These are phyloP conservation scores for Papilio glaucus DNA, from an alignment of 1,140 invertebrate species.

Conservation along the genomic window DNA sequence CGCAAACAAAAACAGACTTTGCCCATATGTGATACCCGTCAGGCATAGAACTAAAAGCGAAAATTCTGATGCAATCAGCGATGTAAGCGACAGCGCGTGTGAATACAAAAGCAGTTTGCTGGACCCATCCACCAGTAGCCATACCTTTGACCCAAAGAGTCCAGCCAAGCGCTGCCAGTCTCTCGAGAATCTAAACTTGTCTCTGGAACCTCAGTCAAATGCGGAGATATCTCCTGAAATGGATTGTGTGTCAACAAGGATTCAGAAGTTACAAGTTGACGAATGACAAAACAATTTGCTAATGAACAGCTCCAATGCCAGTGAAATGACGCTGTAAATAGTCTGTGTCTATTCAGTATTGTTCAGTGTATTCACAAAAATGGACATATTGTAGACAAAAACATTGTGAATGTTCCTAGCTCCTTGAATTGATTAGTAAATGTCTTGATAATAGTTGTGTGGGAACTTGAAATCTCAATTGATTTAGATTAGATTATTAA, in stretches of 20 bases:
- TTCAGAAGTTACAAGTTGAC: conserved; percentile 78
- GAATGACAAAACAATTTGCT: conserved; percentile 68
- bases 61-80: conserved; percentile 82
- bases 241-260: conserved; percentile 76
- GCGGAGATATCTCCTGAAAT: conserved; percentile 71
- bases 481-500: conserved; percentile 40
- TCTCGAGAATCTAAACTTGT: conserved; percentile 73
- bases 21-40: conserved; percentile 79
- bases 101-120: conserved; percentile 70
- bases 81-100: conserved; percentile 63
- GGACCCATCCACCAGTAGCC: conserved; percentile 74
- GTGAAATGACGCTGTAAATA: conserved; percentile 41
- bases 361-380: conserved; percentile 67
- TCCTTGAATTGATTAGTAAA: conserved; percentile 59
- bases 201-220: conserved; percentile 57
- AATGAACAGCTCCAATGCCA: conserved; percentile 43
- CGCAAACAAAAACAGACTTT: conserved; percentile 78
- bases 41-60: conserved; percentile 85
- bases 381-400: conserved; percentile 51
- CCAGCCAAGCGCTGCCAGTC: conserved; percentile 76
- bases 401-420: conserved; percentile 69
- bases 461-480: conserved; percentile 45
- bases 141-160: conserved; percentile 53
- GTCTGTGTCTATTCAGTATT: conserved; percentile 42
- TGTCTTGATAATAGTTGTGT: conserved; percentile 49